Percentiles rank a stretch among this genome's conserved stretches.
Evolutionary conservation across 2,797 vertebrate genomes (phyloP).

Genomic region (Perdix hodgsoniae): DNA sequence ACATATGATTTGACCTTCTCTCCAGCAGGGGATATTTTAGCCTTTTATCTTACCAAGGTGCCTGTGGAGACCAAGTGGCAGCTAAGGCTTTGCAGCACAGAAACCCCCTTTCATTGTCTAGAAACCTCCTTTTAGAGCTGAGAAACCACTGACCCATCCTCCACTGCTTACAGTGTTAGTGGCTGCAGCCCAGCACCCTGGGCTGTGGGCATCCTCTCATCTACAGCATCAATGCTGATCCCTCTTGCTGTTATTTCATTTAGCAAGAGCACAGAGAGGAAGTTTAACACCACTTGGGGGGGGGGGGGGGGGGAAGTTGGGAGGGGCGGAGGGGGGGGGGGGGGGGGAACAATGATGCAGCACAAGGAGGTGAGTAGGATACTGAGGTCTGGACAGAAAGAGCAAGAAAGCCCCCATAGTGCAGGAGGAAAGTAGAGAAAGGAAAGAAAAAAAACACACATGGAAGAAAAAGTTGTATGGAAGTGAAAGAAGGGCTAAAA

Average conservation of each 20-base stretch:
- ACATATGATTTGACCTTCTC: background rate
- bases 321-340: fast-evolving
- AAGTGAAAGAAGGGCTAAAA: conserved; percentile 4
- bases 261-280: background rate
- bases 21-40: background rate
- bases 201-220: background rate
- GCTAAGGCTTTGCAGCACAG: background rate
- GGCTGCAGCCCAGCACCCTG: background rate
- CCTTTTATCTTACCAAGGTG: conserved; percentile 21
- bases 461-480: background rate
- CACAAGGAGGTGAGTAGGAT: background rate
- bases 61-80: background rate
- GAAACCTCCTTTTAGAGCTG: conserved; percentile 34
- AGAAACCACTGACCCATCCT: conserved; percentile 2
- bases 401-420: background rate
- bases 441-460: background rate
- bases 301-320: fast-evolving
- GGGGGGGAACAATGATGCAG: background rate
- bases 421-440: fast-evolving
- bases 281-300: background rate
- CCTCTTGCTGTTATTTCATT: background rate
- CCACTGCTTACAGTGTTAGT: background rate
- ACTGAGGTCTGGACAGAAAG: background rate
- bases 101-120: conserved; percentile 17
- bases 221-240: background rate